phyloP scores from a whole-genome alignment of 2,797 vertebrate species.

The Rhyacichthys aspro region DNA sequence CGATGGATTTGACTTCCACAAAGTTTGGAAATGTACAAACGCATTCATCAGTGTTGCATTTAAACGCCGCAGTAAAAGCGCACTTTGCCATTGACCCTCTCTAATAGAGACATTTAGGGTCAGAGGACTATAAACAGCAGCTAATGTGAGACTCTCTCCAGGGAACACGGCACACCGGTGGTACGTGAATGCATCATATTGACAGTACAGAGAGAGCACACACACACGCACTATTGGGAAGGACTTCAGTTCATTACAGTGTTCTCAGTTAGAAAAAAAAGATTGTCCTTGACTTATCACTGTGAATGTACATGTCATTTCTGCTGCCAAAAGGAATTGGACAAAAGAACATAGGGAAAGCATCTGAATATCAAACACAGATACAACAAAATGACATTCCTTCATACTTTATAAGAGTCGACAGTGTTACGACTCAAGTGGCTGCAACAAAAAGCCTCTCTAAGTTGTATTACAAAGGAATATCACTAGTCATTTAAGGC shows the following conservation, averaged over 20 bases:
- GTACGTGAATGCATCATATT: constrained; percentile 1
- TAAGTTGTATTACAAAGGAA: too few species aligned
- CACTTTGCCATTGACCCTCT: constrained; percentile 1
- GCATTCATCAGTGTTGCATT: background rate
- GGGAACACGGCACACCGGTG: background rate
- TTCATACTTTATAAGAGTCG: too few species aligned
- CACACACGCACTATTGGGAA: constrained; percentile 4
- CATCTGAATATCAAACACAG: too few species aligned
- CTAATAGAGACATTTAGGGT: background rate
- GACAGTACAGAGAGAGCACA: constrained; percentile 7
- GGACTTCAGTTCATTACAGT: background rate
- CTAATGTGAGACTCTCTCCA: constrained; percentile 1
- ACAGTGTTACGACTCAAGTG: too few species aligned
- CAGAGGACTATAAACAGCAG: constrained; percentile 1
- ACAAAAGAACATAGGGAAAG: too few species aligned
- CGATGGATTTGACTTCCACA: background rate
- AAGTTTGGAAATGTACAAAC: background rate
- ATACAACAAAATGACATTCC: too few species aligned
- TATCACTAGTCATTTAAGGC: too few species aligned
- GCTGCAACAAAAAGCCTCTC: too few species aligned
- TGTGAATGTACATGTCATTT: background rate
- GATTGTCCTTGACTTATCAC: background rate
- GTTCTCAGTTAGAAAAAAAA: background rate
- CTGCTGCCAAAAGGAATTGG: too few species aligned
- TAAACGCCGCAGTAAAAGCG: background rate